Base-by-base conservation (phyloP, 2,113 vertebrate genomes). In the Pluvianellus socialis region DNA sequence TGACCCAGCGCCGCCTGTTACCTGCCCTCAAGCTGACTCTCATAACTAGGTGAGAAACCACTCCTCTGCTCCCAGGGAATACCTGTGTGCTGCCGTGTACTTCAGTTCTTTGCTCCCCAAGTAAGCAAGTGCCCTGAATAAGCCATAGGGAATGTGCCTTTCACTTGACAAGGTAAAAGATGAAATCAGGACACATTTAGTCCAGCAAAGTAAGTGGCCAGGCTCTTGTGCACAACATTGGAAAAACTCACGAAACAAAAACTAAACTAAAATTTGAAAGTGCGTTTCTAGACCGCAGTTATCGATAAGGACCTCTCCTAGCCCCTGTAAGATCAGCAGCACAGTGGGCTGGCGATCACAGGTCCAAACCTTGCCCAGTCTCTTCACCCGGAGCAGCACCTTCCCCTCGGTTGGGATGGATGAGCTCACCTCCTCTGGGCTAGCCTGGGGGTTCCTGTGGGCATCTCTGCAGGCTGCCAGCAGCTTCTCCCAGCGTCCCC, bases 31-130 rank as follows among this genome's bases (percentile, higher is more conserved):
- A 65, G 40, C 44, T 59, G 73, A 61, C 61, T 68, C 63, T 3
- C 67, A 15, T 12, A 73, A 14, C 38, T 15, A 35, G 32, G 26
- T 67, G 27, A 35, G n/a, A 94, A 84, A 81, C 32, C 40, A 47
- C 56, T 79, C 7, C 52, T 62, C n/a, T 45, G 47, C 61, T 63
- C 80, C 0, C 0, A 59, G 47, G 49, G 24, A 88, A 59, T 26
- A 81, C 12, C 33, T 30, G 22, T 47, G 18, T 2, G 0, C 13
- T 20, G 23, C 7, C 1, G 0, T 14, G 30, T 15, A 2, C 65
- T 44, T 30, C 42, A 30, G 42, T 56, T 63, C 42, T 52, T 77
- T 47, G 33, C 42, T 86, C n/a, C 62, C 42, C 42, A 26, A 42
- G 75, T 21, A 66, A 81, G n/a, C 53, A 66, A 71, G 16, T 33